phyloP scores from a whole-genome alignment of 2,113 vertebrate genomes.

The Rattus norvegicus region GRCr8 NC_086021.1:71030501-71031000 shows the following conservation, averaged over 20 bases:
- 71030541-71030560: conserved; percentile 34
- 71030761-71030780: neutral
- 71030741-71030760: neutral
- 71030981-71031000: neutral
- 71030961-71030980: neutral
- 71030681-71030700: neutral
- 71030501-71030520: conserved; percentile 57
- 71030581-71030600: conserved; percentile 51
- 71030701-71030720: neutral
- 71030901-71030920: conserved; percentile 37
- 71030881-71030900: neutral
- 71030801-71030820: neutral
- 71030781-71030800: neutral
- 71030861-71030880: neutral
- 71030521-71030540: conserved; percentile 40
- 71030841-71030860: neutral
- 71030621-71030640: conserved; percentile 15
- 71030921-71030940: neutral
- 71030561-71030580: neutral
- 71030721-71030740: neutral
- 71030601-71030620: conserved; percentile 38
- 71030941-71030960: neutral
- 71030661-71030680: neutral
- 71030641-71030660: neutral
- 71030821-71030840: neutral